Evolutionary conservation across 2,113 vertebrate species (phyloP), one percentile per base, ranked within the genome.

Genomic region (Tragelaphus strepsiceros): DNA sequence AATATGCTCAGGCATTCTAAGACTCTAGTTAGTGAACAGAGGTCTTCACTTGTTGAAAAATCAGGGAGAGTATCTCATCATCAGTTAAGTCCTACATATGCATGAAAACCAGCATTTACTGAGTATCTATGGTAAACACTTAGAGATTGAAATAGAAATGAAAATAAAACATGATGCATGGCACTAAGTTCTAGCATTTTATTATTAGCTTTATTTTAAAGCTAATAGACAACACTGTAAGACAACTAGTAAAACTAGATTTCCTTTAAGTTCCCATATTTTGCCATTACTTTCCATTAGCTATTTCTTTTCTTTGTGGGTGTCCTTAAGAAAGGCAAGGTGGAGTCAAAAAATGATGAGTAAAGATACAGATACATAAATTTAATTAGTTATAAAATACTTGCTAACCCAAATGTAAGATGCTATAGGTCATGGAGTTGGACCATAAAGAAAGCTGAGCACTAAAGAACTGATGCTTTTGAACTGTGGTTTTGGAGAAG

Each of bases 1-100:
- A 94, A 84, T 86, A 32, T 62, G 56, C 22, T 59, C 53, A 86
- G 58, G 13, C 62, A 80, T 14, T 77, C 30, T 35, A 86, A 83
- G 64, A 78, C 53, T 95, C 74, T 95, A 92, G 90, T 89, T 94
- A 97, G 85, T 49, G 16, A 77, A 88, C 13, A 54, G 46, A 96
- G 59, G 9, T 67, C 49, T 91, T 83, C 22, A 22, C 81, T 96
- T 87, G 92, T 77, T 94, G 54, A 51, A 93, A 95, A 96, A 74
- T 22, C 71, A 92, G 53, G 22, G 46, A 58, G 3, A 46, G 9
- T 39, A 11, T n/a, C 46, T 87, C 51, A 62, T 81, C 67, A 39
- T 85, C 19, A 61, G 26, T n/a, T 46, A 90, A 53, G 11, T 87
- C 54, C 46, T 21, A 87, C 88, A 62, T 43, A 93, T 49, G 6